Conservation (phyloP, 2,888 invertebrate genomes). For the Magallana nippona region DNA sequence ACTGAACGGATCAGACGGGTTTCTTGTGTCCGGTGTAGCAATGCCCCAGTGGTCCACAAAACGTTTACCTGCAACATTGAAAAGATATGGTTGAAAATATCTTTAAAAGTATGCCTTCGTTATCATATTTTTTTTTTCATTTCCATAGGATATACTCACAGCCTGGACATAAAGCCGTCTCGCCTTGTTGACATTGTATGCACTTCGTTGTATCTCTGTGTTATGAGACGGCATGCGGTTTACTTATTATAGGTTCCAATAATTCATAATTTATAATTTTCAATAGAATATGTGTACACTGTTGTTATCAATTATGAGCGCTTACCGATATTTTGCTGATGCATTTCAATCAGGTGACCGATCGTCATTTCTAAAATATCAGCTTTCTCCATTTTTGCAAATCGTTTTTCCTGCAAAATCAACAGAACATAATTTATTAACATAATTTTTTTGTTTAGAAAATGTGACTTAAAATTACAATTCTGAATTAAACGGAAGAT, state of each 20-base stretch:
- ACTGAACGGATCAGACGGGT: background rate
- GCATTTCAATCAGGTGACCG: slow-evolving; percentile 36
- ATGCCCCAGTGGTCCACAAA: slow-evolving; percentile 22
- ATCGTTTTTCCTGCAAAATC: slow-evolving; percentile 25
- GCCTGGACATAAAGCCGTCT: no score
- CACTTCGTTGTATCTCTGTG: no score
- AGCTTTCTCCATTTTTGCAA: slow-evolving; percentile 39
- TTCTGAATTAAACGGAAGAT: background rate
- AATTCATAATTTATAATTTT: no score
- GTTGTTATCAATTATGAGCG: background rate
- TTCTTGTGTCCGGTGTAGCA: background rate
- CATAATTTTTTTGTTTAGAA: background rate
- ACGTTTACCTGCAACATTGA: background rate
- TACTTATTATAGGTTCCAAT: no score
- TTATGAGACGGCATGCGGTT: no score
- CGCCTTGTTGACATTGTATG: no score
- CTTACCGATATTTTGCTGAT: slow-evolving; percentile 24
- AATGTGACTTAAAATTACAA: background rate
- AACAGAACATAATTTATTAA: no score
- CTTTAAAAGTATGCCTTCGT: background rate
- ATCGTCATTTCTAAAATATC: slow-evolving; percentile 43
- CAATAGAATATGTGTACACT: background rate
- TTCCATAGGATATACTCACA: no score
- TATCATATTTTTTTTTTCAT: no score
- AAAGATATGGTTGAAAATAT: background rate